phyloP scores from a whole-genome alignment of 2,888 invertebrate species.

The Cryptus viduatorius region DNA sequence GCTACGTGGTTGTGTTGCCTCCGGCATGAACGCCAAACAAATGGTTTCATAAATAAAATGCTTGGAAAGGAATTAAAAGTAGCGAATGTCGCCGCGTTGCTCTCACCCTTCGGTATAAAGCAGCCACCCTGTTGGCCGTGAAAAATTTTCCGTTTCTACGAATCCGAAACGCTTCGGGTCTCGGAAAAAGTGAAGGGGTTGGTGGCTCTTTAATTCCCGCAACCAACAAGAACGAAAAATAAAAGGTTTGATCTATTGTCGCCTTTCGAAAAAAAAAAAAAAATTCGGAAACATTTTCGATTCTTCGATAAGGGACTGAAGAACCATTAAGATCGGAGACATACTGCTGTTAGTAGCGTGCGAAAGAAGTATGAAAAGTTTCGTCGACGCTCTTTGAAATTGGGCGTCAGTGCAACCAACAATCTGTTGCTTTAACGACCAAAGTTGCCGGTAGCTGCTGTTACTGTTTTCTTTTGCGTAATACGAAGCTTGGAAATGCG shows the following conservation, averaged over 20 bases:
- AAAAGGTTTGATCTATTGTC: constrained; percentile 28
- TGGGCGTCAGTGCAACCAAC: constrained; percentile 61
- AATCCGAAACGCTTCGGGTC: constrained; percentile 46
- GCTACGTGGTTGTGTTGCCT: constrained; percentile 42
- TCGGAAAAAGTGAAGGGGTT: background rate
- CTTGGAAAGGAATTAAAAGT: constrained; percentile 70
- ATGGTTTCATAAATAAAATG: constrained; percentile 71
- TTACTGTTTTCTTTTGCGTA: constrained; percentile 66
- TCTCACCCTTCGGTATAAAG: constrained; percentile 39
- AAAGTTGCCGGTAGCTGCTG: constrained; percentile 65
- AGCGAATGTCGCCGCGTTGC: constrained; percentile 60
- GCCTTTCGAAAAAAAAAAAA: background rate
- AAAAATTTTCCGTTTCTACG: constrained; percentile 51
- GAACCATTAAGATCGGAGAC: constrained; percentile 44
- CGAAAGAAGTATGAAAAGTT: constrained; percentile 61
- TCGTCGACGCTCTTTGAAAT: constrained; percentile 55
- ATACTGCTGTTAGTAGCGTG: constrained; percentile 15
- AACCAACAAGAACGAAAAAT: constrained; percentile 4
- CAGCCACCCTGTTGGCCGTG: constrained; percentile 49
- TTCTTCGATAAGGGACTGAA: constrained; percentile 36
- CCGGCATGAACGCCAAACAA: constrained; percentile 60
- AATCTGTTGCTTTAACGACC: constrained; percentile 71
- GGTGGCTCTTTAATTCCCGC: constrained; percentile 51
- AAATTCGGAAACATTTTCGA: constrained; percentile 26
- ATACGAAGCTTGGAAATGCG: constrained; percentile 67